Evolutionary conservation across 2,888 invertebrate genomes (phyloP).

Genomic region (Melanargia galathea): DNA sequence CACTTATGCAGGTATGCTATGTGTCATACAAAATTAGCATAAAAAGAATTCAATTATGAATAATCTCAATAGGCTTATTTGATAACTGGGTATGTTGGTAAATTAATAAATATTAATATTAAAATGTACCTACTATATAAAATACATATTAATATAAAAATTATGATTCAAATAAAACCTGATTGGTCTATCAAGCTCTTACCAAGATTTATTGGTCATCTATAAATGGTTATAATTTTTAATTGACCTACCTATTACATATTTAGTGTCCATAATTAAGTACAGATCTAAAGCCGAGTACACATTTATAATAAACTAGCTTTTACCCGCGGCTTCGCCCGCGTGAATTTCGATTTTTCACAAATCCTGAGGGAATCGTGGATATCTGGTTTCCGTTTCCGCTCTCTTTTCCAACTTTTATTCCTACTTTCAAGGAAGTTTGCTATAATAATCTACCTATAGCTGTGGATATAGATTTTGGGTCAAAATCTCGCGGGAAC

Average conservation of each 20-base stretch:
- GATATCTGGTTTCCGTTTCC: no score
- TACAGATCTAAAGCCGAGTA: no score
- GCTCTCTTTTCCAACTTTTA: no score
- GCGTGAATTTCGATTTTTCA: no score
- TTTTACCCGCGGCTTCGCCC: no score
- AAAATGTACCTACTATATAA: not conserved
- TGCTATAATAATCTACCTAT: no score
- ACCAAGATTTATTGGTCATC: slow-evolving; percentile 3
- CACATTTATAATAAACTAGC: no score
- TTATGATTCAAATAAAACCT: slow-evolving; percentile 6
- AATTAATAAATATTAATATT: slow-evolving; percentile 14
- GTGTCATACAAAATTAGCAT: not conserved
- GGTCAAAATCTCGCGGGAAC: no score
- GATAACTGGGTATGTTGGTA: slow-evolving; percentile 14
- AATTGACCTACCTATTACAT: not conserved
- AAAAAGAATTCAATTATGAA: slow-evolving; percentile 2
- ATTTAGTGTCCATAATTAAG: not conserved
- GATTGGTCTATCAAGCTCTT: slow-evolving; percentile 12
- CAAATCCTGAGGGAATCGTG: no score
- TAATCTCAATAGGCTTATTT: not conserved
- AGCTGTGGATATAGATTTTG: no score
- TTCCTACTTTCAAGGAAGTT: no score
- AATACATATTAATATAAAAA: slow-evolving; percentile 10
- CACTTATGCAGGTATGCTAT: no score
- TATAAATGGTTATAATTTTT: not conserved